Base-by-base conservation (phyloP, 1,140 invertebrate species). In the Pemphigus obesinymphae region DNA sequence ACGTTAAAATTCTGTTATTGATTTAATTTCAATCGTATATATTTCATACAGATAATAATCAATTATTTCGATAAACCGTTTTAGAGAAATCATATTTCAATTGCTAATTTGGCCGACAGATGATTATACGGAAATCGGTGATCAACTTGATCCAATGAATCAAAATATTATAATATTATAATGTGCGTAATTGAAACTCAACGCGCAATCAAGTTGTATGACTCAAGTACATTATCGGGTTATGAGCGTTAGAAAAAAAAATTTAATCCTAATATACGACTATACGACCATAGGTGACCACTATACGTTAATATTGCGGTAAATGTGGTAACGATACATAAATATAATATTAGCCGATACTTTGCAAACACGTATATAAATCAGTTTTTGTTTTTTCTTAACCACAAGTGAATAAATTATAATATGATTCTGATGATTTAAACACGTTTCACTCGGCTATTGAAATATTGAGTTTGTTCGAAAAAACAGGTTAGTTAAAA, bases 11-110 rank as follows among this genome's bases (percentile, higher is more conserved):
- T 7, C 29, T 31, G 58, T 61, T 61, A 31, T 17, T 20, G 29
- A n/a, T n/a, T n/a, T n/a, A n/a, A 61, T 61, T 23, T 61, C 15
- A 61, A 61, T 31, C 29, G 58, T 29, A 50, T 50, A 50, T 8
- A 45, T 50, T n/a, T n/a, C n/a, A 55, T 26, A 23, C 8, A 3
- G n/a, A 20, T 26, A n/a, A n/a, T n/a, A 55, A 61, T 61, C 13
- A 31, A 31, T 61, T n/a, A n/a, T 61, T 61, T 61, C 55, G 61
- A 66, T 66, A 34, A 10, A 66, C 61, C 29, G 7, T n/a, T 66
- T 66, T 66, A 66, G 61, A n/a, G n/a, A 66, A 66, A 66, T 66
- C 31, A 66, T 66, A 66, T 29, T n/a, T n/a, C n/a, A n/a, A n/a
- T n/a, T n/a, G n/a, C n/a, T n/a, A n/a, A n/a, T n/a, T 34, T 34